Base-by-base conservation (phyloP, 53 echinoderm and acorn worm species). In the Crossaster papposus region DNA sequence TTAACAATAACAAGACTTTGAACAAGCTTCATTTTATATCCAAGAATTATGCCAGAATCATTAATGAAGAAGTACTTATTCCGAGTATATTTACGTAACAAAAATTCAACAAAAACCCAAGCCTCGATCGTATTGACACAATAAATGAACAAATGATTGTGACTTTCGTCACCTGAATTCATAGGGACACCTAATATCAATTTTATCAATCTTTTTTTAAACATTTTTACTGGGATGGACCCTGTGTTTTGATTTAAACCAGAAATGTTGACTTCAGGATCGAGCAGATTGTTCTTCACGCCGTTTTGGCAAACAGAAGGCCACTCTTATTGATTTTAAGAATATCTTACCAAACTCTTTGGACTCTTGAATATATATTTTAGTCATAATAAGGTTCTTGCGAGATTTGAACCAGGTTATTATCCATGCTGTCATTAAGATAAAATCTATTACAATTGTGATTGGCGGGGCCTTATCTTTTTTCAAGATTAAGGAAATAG, bases 121-220 rank as follows among this genome's bases (percentile, higher is more conserved):
- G 65, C 82, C 15, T 82, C 30, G 11, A 34, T 17, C 2, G 82
- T 64, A 7, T 65, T 0, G 8, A 36, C 12, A 14, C 82, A 82
- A 24, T 64, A 64, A 36, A 65, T 65, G n/a, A 82, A 82, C 36
- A 82, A 65, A 20, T 82, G 82, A n/a, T 82, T 30, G 20, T 82
- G 82, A 9, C 65, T 34, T 64, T 82, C 82, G 10, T 2, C 23
- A 31, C 32, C 65, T 7, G 50, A 11, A 8, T 78, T 78, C 78
- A 78, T 4, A 78, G 22, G 14, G 78, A 38, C 38, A 78, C 2
- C 6, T 15, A 2, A 20, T 38, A 78, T 78, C 78, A 38, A 78
- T 38, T 38, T 38, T 78, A 44, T 50, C 38, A 2, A 78, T 51
- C 33, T 50, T 78, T 13, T 38, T 38, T n/a, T 38, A 51, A 10